Base-by-base conservation (phyloP, 1,140 invertebrate species). In the Trichonephila inaurata region DNA sequence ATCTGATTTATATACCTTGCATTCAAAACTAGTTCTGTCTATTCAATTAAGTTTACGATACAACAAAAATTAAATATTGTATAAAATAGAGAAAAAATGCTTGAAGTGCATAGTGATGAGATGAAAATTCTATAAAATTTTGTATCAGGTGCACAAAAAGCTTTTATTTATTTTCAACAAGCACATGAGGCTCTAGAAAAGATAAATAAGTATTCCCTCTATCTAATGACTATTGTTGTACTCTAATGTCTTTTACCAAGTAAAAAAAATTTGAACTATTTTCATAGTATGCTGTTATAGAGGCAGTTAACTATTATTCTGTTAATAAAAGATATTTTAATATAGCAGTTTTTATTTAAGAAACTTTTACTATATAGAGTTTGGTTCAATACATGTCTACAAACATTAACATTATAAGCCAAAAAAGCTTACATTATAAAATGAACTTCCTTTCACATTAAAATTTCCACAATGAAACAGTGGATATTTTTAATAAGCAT, bases 191-290 rank as follows among this genome's bases (percentile, higher is more conserved):
- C 6, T 33, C 28, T 77, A 77, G 33, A 18, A 12, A 77, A 77
- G 7, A 18, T 51, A 51, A 51, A 51, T 51, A 51, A 51, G 51
- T 77, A 18, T 33, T 33, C 33, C 18, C 72, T 18, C 28, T 77
- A 69, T 8, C 72, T 77, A 77, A 77, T 6, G 14, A 28, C 72
- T 77, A 77, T 18, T 40, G 28, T 77, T 77, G 16, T 77, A 16
- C 18, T 33, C 72, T 77, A 77, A 40, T 77, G 33, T 77, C 28
- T 40, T 28, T 40, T 77, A 40, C 33, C 33, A 28, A 77, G 24
- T 33, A 18, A 77, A 77, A 77, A 77, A 77, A 16, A 40, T 77
- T 77, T 77, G 72, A 77, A 77, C 72, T 33, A 33, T 77, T 77
- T 77, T 24, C 72, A 77, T 40, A 40, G 72, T 77, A 77, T 18